These are phyloP conservation scores for Eueides isabella DNA, from an alignment of 1,140 invertebrate species.

Conservation along the genomic window DNA sequence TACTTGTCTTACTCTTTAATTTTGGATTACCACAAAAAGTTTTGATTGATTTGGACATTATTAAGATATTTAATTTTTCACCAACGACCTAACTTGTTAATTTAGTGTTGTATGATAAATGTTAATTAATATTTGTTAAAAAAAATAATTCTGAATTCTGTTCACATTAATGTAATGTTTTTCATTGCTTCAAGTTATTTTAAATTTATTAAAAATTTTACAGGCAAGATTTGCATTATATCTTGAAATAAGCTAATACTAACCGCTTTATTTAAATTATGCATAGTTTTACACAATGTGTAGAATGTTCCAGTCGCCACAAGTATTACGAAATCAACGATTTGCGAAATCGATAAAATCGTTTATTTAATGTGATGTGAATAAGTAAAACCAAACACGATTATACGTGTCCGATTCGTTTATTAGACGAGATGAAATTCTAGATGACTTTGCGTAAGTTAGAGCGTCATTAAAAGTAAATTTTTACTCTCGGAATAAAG, in stretches of 20 bases:
- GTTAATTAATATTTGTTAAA: too few species aligned
- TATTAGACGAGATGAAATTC: neutral
- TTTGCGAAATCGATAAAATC: slow-evolving; percentile 24
- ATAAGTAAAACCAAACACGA: slow-evolving; percentile 11
- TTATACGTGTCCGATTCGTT: neutral
- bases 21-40: too few species aligned
- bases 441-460: neutral
- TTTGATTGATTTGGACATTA: too few species aligned
- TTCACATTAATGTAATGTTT: too few species aligned
- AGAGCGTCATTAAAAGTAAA: neutral
- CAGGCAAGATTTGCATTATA: neutral
- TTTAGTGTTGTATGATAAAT: too few species aligned
- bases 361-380: slow-evolving; percentile 12
- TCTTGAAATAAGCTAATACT: slow-evolving; percentile 1
- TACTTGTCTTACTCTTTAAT: too few species aligned
- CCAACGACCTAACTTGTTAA: too few species aligned
- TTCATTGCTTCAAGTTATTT: too few species aligned
- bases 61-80: too few species aligned
- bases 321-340: slow-evolving; percentile 20
- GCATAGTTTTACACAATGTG: slow-evolving; percentile 26
- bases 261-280: slow-evolving; percentile 1
- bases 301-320: slow-evolving; percentile 24
- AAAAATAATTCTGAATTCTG: too few species aligned
- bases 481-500: neutral
- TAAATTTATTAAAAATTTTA: too few species aligned